Evolutionary conservation across 1,140 invertebrate genomes (phyloP).

Genomic region (Chionoecetes opilio): DNA sequence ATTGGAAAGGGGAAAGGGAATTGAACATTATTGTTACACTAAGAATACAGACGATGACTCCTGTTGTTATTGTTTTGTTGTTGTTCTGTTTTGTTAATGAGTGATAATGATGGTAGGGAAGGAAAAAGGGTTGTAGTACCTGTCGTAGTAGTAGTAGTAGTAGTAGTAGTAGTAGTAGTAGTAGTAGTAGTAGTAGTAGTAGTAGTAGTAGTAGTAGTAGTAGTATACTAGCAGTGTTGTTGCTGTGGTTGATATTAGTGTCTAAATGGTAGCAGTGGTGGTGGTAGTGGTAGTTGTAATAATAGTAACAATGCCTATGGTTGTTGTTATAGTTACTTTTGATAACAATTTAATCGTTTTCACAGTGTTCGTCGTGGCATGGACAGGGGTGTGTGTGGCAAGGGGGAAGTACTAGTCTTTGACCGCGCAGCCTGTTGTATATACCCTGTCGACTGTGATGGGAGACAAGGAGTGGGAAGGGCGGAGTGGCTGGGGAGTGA

Average conservation of each 20-base stretch:
- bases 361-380: no score
- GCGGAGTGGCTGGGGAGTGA: background rate
- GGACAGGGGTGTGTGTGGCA: background rate
- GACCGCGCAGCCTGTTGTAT: background rate
- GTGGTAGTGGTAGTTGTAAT: background rate
- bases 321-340: no score
- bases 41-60: background rate
- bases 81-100: no score
- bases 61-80: no score
- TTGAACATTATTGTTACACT: background rate
- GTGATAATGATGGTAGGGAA: background rate
- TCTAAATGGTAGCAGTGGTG: background rate
- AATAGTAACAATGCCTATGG: background rate
- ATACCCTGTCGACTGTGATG: background rate
- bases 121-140: no score
- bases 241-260: background rate
- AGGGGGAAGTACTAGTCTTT: background rate
- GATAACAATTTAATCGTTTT: no score
- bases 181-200: slow-evolving; percentile 13
- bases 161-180: background rate
- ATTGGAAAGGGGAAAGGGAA: background rate
- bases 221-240: background rate
- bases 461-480: background rate
- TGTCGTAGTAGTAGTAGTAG: background rate
- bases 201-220: slow-evolving; percentile 9